These are phyloP conservation scores for Andrena trimmerana DNA, from an alignment of 2,888 invertebrate genomes.

Conservation along the genomic window DNA sequence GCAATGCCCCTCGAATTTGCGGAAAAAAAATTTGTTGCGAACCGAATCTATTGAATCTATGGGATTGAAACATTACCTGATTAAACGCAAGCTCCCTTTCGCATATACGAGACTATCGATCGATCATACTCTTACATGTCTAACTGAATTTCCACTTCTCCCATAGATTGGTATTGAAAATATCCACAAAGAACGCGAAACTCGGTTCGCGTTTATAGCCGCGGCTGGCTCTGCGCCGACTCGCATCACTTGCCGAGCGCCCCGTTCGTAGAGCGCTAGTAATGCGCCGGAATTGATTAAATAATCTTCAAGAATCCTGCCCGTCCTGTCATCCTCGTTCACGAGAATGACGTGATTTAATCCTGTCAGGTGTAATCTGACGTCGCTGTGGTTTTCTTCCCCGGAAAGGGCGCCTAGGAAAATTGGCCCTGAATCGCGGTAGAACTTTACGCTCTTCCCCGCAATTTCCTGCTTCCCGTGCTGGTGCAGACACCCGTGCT, in stretches of 20 bases:
- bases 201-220: too few relatives aligned
- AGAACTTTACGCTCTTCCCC: background rate
- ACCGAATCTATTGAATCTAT: too few relatives aligned
- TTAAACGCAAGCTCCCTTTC: too few relatives aligned
- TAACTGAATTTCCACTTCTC: too few relatives aligned
- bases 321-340: background rate
- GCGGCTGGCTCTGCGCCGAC: background rate
- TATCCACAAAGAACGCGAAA: background rate
- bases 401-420: background rate
- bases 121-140: too few relatives aligned
- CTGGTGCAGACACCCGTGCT: background rate
- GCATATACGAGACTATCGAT: too few relatives aligned
- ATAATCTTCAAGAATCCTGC: background rate
- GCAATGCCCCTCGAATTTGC: background rate
- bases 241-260: conserved; percentile 13
- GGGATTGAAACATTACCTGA: too few relatives aligned
- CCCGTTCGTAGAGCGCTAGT: background rate
- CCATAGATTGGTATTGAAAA: too few relatives aligned
- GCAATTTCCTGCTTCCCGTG: background rate
- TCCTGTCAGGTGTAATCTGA: background rate
- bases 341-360: background rate
- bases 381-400: background rate
- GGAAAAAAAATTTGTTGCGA: too few relatives aligned
- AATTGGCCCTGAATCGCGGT: conserved; percentile 21
- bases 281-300: conserved; percentile 22